Conservation (phyloP, 2,113 vertebrate species). For the Silurus glanis region DNA sequence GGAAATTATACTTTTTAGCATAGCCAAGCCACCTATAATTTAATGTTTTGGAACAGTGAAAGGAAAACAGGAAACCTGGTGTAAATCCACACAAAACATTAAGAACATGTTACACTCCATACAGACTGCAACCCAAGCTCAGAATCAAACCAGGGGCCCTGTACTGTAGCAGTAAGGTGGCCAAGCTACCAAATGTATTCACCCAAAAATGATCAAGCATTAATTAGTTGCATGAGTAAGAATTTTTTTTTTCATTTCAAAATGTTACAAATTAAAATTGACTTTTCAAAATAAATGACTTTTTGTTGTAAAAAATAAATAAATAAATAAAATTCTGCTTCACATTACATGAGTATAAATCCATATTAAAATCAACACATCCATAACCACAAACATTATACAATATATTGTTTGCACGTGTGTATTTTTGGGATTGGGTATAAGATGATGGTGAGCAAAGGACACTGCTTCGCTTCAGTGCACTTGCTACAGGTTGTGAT, state of each 20-base stretch:
- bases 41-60: not conserved
- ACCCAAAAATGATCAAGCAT: not conserved
- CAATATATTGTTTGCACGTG: constrained; percentile 1
- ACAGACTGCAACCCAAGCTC: not conserved
- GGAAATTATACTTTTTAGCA: not conserved
- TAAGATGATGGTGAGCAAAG: not conserved
- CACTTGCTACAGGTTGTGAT: constrained; percentile 26
- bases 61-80: not conserved
- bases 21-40: not conserved
- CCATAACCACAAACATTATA: not conserved
- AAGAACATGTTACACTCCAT: not conserved
- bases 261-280: not conserved
- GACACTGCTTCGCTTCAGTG: not conserved
- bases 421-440: not conserved
- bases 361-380: not conserved
- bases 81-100: not conserved
- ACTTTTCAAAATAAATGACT: not conserved
- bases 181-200: not conserved
- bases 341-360: not conserved
- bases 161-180: not conserved
- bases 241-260: not conserved
- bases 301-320: not conserved
- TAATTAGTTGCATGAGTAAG: not conserved
- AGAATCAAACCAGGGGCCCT: not conserved
- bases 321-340: not conserved